Evolutionary conservation across 2,888 invertebrate genomes (phyloP), one percentile per base, ranked within the genome.

Genomic region (Tethea ocularis): DNA sequence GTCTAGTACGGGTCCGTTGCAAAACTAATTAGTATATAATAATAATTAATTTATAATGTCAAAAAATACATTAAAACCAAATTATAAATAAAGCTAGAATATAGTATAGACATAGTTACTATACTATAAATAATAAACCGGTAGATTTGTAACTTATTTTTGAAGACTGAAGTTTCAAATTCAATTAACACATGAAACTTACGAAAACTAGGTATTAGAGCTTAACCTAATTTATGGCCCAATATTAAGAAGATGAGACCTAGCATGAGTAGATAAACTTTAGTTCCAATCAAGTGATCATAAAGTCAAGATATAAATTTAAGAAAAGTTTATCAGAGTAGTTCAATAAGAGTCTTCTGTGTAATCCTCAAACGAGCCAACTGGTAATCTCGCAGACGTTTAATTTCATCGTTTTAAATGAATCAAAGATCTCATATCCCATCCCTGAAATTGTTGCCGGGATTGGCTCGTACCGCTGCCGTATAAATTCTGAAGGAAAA

Each of bases 341-440:
- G 80, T 85, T 80, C 77, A 81, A 84, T 86, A 85, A 81, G 82
- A 74, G 78, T 81, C 80, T 80, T 83, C 74, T 70, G 75, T 82
- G 82, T 83, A 82, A 84, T 83, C 80, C 82, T 75, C 76, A 69
- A 78, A 83, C 81, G 82, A 80, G 76, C 80, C 73, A 72, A 72
- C 79, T 75, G 71, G 82, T 86, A 85, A 88, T 86, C 84, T 80
- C 72, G 71, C 74, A 80, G 84, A 88, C 84, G 81, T 86, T 88
- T 86, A 86, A 87, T 88, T 88, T 86, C 80, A 78, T 77, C 82
- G 71, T 85, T 87, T 86, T 83, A 88, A 87, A 88, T 84, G 79
- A 88, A 86, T 85, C 80, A 78, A 77, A 77, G 81, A 84, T 82
- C 82, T 82, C 80, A 84, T 83, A 85, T 82, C 77, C 81, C 75